These are phyloP conservation scores for Helicoverpa zea DNA, from an alignment of 1,140 invertebrate species.

Conservation along the genomic window DNA sequence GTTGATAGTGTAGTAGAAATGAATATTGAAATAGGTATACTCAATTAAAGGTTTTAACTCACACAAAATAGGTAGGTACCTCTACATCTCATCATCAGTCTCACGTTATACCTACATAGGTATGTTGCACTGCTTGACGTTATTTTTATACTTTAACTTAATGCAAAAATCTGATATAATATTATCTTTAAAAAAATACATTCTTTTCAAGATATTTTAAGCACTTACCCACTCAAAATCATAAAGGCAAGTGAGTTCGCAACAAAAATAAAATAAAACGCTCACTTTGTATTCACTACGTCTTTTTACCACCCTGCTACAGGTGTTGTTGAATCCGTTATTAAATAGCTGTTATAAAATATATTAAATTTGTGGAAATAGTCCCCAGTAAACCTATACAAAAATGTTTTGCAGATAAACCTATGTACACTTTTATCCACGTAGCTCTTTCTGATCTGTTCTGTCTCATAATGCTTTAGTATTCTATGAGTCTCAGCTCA, in stretches of 20 bases:
- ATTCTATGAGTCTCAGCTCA: too few species aligned
- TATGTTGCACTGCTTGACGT: too few species aligned
- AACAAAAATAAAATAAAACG: conserved; percentile 9
- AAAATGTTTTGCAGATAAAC: background rate
- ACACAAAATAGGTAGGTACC: too few species aligned
- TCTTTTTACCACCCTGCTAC: conserved; percentile 9
- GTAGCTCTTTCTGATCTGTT: too few species aligned
- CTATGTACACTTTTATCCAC: too few species aligned
- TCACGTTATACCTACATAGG: too few species aligned
- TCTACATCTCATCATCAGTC: too few species aligned
- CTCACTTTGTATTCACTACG: conserved; percentile 33
- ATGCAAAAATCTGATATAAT: background rate
- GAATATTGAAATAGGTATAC: too few species aligned
- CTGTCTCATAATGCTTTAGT: too few species aligned
- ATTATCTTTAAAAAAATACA: background rate
- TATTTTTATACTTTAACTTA: too few species aligned
- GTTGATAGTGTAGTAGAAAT: too few species aligned
- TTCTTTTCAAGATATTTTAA: background rate
- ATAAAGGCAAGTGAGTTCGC: conserved; percentile 15
- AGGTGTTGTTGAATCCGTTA: conserved; percentile 22
- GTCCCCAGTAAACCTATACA: background rate
- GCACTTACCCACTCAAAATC: background rate
- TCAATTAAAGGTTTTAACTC: too few species aligned
- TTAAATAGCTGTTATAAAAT: conserved; percentile 30
- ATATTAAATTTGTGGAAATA: conserved; percentile 4